Percentiles rank a stretch among this genome's conserved stretches.
phyloP scores from a whole-genome alignment of 2,888 invertebrate species.

The Watsonalla binaria region DNA sequence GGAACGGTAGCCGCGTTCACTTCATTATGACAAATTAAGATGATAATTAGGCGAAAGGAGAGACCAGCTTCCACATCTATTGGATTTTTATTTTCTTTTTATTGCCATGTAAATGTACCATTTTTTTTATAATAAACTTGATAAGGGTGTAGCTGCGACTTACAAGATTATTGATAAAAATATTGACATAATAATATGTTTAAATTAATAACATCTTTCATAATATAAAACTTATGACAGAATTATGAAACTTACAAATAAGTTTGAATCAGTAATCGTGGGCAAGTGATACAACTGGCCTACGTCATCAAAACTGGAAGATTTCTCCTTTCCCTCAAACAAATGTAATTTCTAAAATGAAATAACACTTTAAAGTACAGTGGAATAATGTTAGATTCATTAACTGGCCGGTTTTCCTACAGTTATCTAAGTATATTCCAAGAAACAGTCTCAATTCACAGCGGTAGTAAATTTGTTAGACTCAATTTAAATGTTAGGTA shows the following conservation, averaged over 20 bases:
- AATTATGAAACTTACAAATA: no score
- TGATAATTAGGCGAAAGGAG: conserved; percentile 51
- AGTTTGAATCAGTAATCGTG: no score
- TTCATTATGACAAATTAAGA: conserved; percentile 55
- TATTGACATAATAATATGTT: no score
- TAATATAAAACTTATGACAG: no score
- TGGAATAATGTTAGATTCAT: no score
- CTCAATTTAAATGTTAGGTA: neutral
- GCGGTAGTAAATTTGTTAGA: neutral
- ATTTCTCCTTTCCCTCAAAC: no score
- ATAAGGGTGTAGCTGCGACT: no score
- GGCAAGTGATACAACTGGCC: no score
- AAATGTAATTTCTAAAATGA: no score
- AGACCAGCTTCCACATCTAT: conserved; percentile 34
- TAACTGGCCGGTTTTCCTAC: neutral
- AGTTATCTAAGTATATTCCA: neutral
- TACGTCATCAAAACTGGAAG: no score
- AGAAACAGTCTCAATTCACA: neutral
- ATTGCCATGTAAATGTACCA: conserved; percentile 16
- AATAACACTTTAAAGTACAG: no score
- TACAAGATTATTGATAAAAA: neutral
- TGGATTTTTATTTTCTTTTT: conserved; percentile 33
- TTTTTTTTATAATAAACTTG: neutral
- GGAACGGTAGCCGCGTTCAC: conserved; percentile 44
- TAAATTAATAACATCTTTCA: no score